These are phyloP conservation scores for Nemotelus pantherinus DNA, from an alignment of 2,888 invertebrate genomes.

Conservation along the genomic window DNA sequence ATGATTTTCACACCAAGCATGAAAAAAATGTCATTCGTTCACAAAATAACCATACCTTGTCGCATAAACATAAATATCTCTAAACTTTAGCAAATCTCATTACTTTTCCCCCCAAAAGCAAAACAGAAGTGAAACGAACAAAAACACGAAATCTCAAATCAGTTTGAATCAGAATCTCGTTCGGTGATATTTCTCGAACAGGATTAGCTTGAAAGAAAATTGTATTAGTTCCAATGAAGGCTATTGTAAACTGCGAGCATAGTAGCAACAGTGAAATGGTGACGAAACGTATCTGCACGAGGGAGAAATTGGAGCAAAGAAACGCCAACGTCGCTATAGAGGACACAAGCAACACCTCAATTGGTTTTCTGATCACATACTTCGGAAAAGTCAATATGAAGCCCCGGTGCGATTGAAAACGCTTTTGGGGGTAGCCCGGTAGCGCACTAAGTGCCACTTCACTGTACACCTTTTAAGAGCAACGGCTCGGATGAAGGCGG, in stretches of 20 bases:
- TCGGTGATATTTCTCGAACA: constrained; percentile 14
- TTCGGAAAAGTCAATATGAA: constrained; percentile 33
- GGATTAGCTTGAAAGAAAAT: constrained; percentile 31
- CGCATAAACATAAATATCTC: too few relatives aligned
- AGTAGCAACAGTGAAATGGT: too few relatives aligned
- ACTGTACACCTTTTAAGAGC: constrained; percentile 19
- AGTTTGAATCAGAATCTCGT: constrained; percentile 10
- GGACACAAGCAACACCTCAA: constrained; percentile 31
- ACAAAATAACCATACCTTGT: too few relatives aligned
- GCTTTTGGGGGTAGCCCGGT: not conserved
- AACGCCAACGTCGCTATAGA: not conserved
- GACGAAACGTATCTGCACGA: too few relatives aligned
- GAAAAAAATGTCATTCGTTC: too few relatives aligned
- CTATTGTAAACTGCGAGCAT: constrained; percentile 1
- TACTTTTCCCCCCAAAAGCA: not conserved
- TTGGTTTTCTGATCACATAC: constrained; percentile 41
- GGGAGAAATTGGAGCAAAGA: not conserved
- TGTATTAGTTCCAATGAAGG: constrained; percentile 29
- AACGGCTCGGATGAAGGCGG: not conserved
- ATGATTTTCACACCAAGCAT: too few relatives aligned
- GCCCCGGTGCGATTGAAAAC: constrained; percentile 26
- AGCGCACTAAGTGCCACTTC: constrained; percentile 39
- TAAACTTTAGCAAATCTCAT: too few relatives aligned
- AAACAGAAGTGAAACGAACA: not conserved
- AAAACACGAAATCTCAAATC: constrained; percentile 1